Percentiles rank a stretch among this genome's conserved stretches.
Evolutionary conservation across 2,888 invertebrate species (phyloP).

Genomic region (Rhamphomyia laevipes): DNA sequence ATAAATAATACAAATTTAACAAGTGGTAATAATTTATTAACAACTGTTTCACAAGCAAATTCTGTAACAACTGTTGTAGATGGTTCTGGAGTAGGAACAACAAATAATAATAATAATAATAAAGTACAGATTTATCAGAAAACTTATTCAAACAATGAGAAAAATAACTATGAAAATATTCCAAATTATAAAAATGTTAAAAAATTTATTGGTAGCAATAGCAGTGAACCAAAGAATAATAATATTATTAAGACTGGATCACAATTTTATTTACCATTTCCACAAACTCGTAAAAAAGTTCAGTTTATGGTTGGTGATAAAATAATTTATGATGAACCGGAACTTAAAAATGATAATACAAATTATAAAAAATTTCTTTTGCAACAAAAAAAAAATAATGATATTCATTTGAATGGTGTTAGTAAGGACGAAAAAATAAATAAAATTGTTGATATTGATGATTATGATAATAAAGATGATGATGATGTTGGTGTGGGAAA

Average conservation of each 20-base stretch:
- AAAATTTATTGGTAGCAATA: background rate
- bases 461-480: constrained; percentile 5
- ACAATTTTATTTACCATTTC: constrained; percentile 52
- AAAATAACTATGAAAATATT: background rate
- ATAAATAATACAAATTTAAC: constrained; percentile 5
- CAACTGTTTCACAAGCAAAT: constrained; percentile 1
- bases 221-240: constrained; percentile 9
- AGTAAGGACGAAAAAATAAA: constrained; percentile 5
- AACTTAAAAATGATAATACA: too few species aligned
- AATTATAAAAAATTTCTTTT: constrained; percentile 4
- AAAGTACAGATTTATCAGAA: too few species aligned
- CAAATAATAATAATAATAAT: too few species aligned
- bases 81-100: too few species aligned
- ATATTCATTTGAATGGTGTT: background rate
- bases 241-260: constrained; percentile 31
- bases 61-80: constrained; percentile 4
- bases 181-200: background rate
- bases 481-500: constrained; percentile 9
- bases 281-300: constrained; percentile 51
- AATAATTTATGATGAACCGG: constrained; percentile 22
- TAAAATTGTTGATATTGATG: constrained; percentile 8
- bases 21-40: background rate
- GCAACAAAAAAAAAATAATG: constrained; percentile 3
- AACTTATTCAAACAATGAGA: too few species aligned
- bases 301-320: constrained; percentile 58